Percentiles rank a stretch among this genome's conserved stretches.
phyloP scores from a whole-genome alignment of 1,140 invertebrate species.

The Gerris buenoi region DNA sequence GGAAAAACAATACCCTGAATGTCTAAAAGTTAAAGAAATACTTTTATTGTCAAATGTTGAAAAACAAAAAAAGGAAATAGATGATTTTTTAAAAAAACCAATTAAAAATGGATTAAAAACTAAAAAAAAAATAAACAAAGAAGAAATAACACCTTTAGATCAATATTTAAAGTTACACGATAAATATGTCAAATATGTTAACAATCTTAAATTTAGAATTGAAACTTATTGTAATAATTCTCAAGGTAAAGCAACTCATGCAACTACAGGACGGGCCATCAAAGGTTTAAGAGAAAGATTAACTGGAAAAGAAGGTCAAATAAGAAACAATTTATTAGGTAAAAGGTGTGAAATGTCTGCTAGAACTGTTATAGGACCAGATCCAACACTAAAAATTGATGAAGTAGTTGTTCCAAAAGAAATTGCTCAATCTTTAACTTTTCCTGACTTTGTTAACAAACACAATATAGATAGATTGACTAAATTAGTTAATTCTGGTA shows the following conservation, averaged over 20 bases:
- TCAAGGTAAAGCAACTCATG: background rate
- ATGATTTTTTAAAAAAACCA: background rate
- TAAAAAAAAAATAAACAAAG: background rate
- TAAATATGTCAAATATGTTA: background rate
- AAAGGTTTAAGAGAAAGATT: constrained; percentile 61
- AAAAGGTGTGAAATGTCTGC: constrained; percentile 97
- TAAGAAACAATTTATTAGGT: constrained; percentile 98
- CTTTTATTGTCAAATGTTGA: background rate
- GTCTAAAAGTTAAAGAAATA: background rate
- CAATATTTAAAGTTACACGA: background rate
- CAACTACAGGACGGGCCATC: background rate
- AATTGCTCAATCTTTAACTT: constrained; percentile 86
- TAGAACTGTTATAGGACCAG: constrained; percentile 94
- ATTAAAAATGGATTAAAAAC: background rate
- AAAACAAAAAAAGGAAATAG: background rate
- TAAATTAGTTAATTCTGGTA: constrained; percentile 48
- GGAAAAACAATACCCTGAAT: background rate
- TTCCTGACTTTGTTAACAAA: constrained; percentile 78
- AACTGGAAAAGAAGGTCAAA: constrained; percentile 92
- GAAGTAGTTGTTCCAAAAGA: constrained; percentile 92
- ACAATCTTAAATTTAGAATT: background rate
- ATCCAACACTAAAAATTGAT: constrained; percentile 89
- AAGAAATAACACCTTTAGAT: background rate
- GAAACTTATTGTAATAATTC: background rate
- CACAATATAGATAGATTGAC: constrained; percentile 75